Base-by-base conservation (phyloP, 2,113 vertebrate species). In the Elephas maximus region DNA sequence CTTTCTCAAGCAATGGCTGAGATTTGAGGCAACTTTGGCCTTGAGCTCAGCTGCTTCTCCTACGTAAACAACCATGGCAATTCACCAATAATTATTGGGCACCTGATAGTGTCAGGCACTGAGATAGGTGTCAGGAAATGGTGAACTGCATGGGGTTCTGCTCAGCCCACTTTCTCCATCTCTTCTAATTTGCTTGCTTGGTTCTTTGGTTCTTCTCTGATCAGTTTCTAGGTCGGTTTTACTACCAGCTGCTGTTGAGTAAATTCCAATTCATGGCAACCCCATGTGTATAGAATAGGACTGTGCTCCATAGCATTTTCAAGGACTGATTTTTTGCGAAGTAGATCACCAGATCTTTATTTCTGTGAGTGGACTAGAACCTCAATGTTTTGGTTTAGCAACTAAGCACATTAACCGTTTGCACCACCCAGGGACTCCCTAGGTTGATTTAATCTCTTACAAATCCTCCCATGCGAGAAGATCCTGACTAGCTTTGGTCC, bases 131-230 rank as follows among this genome's bases (percentile, higher is more conserved):
- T 20, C 12, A 17, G 44, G 88, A 6, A 5, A 67, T 8, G 8
- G 28, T 41, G 45, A 2, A 10, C 12, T 9, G 2, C 67, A 12
- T 0, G 0, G 6, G 21, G 57, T 48, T 14, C 37, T 80, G 8
- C 33, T 18, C 2, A 17, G 7, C 26, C 37, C 41, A n/a, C 53
- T 8, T 10, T 60, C 9, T 41, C 69, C 1, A 24, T 20, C 1
- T 8, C 28, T 82, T 53, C 65, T 85, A 12, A 63, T 53, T 48
- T 89, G 57, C 45, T 62, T 48, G 10, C 53, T 65, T 57, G 63
- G 76, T 60, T 51, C 37, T 33, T 51, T 63, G 53, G 30, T 41
- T 45, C 63, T 62, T 92, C 92, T 81, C 71, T 90, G 69, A 94
- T 76, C 11, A 69, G 60, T 33, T 88, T 81, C n/a, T 67, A 51